phyloP scores from a whole-genome alignment of 1,140 invertebrate genomes.

The Caenorhabditis latens region DNA sequence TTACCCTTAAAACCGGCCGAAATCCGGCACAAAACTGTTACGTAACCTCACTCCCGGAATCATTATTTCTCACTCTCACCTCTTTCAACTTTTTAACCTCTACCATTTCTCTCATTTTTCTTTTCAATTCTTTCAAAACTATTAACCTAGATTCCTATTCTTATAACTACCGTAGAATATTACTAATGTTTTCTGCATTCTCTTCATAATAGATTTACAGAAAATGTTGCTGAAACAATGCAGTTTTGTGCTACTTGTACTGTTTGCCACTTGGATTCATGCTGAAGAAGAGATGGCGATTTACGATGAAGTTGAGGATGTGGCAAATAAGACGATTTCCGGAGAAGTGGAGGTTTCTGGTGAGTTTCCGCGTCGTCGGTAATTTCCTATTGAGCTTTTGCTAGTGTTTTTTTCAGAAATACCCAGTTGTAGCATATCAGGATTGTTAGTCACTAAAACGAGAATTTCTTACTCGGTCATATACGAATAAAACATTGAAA shows the following conservation, averaged over 20 bases:
- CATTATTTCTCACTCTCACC: not conserved
- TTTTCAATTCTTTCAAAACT: not conserved
- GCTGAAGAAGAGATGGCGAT: constrained; percentile 29
- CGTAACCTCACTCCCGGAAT: constrained; percentile 4
- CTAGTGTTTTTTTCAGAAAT: too few species aligned
- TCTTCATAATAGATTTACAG: not conserved
- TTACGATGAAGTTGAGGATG: constrained; percentile 26
- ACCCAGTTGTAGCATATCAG: too few species aligned
- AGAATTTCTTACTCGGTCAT: too few species aligned
- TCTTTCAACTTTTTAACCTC: not conserved
- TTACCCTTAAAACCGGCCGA: constrained; percentile 32
- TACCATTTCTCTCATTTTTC: not conserved
- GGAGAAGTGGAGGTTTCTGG: constrained; percentile 29
- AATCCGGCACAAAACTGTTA: constrained; percentile 41
- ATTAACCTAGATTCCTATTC: not conserved
- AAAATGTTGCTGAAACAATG: not conserved
- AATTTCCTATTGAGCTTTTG: too few species aligned
- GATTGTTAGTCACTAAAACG: too few species aligned
- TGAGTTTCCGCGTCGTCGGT: not conserved
- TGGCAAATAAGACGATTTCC: not conserved
- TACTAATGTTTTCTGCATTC: too few species aligned
- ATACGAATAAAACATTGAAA: too few species aligned
- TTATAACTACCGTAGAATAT: not conserved
- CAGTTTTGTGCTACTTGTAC: not conserved
- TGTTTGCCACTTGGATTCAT: constrained; percentile 17